These are phyloP conservation scores for Crotalus viridis DNA, from an alignment of 2,113 vertebrate species.

Conservation along the genomic window DNA sequence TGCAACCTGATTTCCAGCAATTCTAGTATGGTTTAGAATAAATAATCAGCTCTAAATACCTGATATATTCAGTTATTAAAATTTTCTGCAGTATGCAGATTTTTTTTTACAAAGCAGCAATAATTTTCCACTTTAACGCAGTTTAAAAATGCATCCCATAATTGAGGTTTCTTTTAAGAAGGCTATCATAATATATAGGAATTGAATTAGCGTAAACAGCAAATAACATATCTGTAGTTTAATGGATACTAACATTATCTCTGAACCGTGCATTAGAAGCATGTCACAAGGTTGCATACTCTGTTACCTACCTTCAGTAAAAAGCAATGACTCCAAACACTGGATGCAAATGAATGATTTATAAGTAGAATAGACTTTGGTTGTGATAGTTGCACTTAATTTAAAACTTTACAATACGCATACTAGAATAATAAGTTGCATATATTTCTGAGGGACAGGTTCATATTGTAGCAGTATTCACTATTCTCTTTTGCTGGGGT, in stretches of 20 bases:
- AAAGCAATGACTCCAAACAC: background rate
- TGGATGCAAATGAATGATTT: background rate
- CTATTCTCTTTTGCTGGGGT: background rate
- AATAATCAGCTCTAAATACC: background rate
- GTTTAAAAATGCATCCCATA: background rate
- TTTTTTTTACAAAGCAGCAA: background rate
- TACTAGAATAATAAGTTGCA: background rate
- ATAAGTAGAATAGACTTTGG: background rate
- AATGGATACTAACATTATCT: background rate
- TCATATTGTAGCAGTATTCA: background rate
- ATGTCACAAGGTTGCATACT: background rate
- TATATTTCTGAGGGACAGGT: background rate
- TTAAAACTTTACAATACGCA: background rate
- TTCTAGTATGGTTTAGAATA: background rate
- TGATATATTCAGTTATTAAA: background rate
- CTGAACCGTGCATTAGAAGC: background rate
- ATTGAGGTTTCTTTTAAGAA: background rate
- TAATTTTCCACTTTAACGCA: background rate
- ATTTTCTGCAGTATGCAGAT: background rate
- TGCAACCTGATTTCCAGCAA: background rate
- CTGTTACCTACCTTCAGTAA: background rate
- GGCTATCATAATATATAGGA: background rate
- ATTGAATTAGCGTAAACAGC: background rate
- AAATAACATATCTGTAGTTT: background rate
- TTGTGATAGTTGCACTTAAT: background rate